A percentile compares a stretch with the other conserved stretches of the same genome.
These are phyloP conservation scores for Formica aserva DNA, from an alignment of 2,888 invertebrate species.

Conservation along the genomic window DNA sequence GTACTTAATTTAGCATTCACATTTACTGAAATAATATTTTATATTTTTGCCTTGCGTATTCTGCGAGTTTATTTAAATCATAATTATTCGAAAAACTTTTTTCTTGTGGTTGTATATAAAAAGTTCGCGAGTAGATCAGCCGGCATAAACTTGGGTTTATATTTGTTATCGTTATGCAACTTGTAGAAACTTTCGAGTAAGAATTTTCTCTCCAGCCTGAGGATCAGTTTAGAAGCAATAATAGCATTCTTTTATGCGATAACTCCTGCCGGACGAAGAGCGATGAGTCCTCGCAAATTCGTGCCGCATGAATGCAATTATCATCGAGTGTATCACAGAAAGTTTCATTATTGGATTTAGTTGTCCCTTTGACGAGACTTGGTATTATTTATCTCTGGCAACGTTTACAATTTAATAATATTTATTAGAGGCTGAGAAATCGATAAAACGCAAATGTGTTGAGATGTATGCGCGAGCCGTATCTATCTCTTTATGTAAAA, in stretches of 20 bases:
- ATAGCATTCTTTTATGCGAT: constrained; percentile 16
- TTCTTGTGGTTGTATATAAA: not conserved
- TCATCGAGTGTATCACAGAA: not conserved
- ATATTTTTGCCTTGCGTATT: not conserved
- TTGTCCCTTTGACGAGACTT: constrained; percentile 31
- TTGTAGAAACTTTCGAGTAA: constrained; percentile 15
- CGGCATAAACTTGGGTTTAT: constrained; percentile 16
- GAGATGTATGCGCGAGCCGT: not conserved
- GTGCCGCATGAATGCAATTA: constrained; percentile 20
- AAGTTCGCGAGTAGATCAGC: not conserved
- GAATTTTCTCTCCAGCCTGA: constrained; percentile 10
- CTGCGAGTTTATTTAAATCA: not conserved
- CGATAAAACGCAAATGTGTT: not conserved
- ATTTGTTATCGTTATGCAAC: constrained; percentile 1
- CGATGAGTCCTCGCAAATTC: constrained; percentile 4
- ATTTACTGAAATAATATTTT: not conserved
- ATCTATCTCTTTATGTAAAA: not conserved
- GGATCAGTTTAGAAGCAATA: constrained; percentile 17
- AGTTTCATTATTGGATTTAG: constrained; percentile 37
- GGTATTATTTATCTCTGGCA: constrained; percentile 8
- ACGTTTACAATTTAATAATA: constrained; percentile 31
- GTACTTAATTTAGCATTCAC: not conserved
- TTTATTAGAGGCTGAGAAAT: not conserved
- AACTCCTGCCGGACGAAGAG: constrained; percentile 5
- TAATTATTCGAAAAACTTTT: not conserved